Evolutionary conservation across 2,888 invertebrate species (phyloP).

Genomic region (Pristionchus japonicus): DNA sequence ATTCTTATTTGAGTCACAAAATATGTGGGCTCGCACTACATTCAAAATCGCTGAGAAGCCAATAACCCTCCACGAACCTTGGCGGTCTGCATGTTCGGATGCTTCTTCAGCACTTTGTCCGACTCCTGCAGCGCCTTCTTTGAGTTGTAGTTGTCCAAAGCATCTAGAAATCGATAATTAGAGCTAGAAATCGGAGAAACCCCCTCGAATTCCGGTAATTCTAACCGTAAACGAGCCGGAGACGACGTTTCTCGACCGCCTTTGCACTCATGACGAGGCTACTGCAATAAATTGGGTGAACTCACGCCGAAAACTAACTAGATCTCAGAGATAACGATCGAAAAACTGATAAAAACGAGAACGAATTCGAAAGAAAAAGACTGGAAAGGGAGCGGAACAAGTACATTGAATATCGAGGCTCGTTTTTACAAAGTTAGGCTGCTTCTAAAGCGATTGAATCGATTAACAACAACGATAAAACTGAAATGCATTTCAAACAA

Average conservation of each 20-base stretch:
- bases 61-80: no score
- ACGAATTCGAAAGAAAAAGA: not conserved
- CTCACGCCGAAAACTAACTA: not conserved
- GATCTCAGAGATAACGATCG: not conserved
- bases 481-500: not conserved
- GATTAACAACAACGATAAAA: not conserved
- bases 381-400: not conserved
- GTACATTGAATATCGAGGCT: not conserved
- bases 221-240: slow-evolving; percentile 59
- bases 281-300: not conserved
- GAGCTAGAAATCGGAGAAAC: not conserved
- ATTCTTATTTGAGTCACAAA: no score
- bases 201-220: not conserved
- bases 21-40: no score
- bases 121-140: slow-evolving; percentile 97
- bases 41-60: no score
- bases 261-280: slow-evolving; percentile 45
- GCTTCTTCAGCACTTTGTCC: slow-evolving; percentile 94
- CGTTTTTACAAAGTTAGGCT: not conserved
- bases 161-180: no score
- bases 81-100: slow-evolving; percentile 89
- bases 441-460: not conserved
- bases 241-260: slow-evolving; percentile 55
- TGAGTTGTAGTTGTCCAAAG: slow-evolving; percentile 91
- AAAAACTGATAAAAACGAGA: not conserved